Evolutionary conservation across 2,888 invertebrate species (phyloP).

Genomic region (Drosophila engyochracea): DNA sequence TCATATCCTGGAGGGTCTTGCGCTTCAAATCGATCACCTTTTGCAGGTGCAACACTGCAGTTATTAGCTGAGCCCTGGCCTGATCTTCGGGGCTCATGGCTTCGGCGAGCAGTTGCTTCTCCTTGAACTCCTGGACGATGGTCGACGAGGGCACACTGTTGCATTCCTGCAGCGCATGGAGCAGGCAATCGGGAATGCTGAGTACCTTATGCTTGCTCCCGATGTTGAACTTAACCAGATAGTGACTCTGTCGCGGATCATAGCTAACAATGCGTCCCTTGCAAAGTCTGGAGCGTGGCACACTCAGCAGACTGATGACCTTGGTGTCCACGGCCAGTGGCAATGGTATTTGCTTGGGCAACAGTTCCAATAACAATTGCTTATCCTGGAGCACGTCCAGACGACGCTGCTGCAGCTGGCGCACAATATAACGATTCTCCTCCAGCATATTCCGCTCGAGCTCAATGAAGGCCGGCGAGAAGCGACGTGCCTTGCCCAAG

Average conservation of each 20-base stretch:
- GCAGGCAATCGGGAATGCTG: constrained; percentile 33
- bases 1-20: constrained; percentile 43
- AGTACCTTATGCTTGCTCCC: constrained; percentile 10
- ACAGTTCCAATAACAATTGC: constrained; percentile 12
- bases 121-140: constrained; percentile 25
- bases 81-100: not conserved
- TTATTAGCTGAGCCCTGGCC: constrained; percentile 20
- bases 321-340: constrained; percentile 32
- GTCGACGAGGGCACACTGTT: constrained; percentile 12
- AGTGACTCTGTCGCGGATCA: constrained; percentile 31
- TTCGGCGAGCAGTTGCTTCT: not conserved
- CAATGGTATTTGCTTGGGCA: constrained; percentile 54
- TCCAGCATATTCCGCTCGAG: constrained; percentile 38
- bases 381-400: constrained; percentile 11
- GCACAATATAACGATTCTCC: constrained; percentile 37
- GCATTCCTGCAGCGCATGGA: constrained; percentile 31
- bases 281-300: constrained; percentile 4
- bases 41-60: constrained; percentile 44
- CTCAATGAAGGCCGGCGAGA: constrained; percentile 52
- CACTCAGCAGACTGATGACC: constrained; percentile 42
- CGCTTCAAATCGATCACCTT: constrained; percentile 37
- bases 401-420: constrained; percentile 46
- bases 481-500: constrained; percentile 62
- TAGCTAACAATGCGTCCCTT: constrained; percentile 44
- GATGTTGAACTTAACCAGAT: constrained; percentile 43